A percentile compares a stretch with the other conserved stretches of the same genome.
These are phyloP conservation scores for Zapornia atra DNA, from an alignment of 2,113 vertebrate species.

Conservation along the genomic window DNA sequence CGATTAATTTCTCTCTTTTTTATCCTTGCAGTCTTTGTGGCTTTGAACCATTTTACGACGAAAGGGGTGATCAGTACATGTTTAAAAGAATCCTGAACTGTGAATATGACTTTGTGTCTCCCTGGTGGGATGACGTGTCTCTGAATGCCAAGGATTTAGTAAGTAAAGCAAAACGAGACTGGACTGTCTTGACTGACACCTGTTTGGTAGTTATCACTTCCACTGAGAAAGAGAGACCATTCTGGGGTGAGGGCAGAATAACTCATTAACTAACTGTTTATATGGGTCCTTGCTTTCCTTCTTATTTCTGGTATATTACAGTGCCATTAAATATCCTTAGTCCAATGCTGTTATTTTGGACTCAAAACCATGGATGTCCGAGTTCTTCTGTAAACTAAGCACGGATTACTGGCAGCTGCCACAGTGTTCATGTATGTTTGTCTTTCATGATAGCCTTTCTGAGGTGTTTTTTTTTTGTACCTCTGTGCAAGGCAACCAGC, in stretches of 20 bases:
- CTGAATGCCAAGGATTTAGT: slow-evolving; percentile 92
- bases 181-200: neutral
- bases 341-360: neutral
- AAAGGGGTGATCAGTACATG: slow-evolving; percentile 90
- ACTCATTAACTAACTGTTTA: neutral
- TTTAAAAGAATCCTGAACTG: slow-evolving; percentile 90
- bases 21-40: slow-evolving; percentile 82
- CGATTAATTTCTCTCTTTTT: slow-evolving; percentile 8
- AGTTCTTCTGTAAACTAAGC: neutral
- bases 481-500: neutral
- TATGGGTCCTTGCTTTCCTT: neutral
- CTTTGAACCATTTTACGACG: slow-evolving; percentile 91
- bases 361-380: neutral
- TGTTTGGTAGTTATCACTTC: neutral
- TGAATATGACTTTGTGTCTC: slow-evolving; percentile 92
- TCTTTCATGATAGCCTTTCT: neutral
- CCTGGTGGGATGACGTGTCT: slow-evolving; percentile 93
- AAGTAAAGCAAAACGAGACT: slow-evolving; percentile 57
- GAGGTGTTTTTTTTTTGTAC: neutral
- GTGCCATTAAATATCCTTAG: neutral
- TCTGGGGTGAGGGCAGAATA: neutral
- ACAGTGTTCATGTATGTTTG: neutral
- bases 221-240: neutral
- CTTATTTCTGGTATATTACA: neutral
- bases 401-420: neutral